Evolutionary conservation across 2,888 invertebrate genomes (phyloP).

Genomic region (Allophyes oxyacanthae): DNA sequence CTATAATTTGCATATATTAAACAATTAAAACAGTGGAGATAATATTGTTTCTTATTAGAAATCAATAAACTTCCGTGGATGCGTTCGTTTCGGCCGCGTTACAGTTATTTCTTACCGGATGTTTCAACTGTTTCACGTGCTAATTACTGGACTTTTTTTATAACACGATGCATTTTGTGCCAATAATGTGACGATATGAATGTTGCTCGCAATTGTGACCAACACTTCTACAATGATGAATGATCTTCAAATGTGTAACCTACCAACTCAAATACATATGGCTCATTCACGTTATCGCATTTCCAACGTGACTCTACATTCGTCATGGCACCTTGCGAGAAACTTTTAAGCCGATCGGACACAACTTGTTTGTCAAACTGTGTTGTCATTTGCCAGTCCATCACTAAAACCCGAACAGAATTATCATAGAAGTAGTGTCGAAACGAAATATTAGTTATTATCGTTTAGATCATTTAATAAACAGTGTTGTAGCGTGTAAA

Average conservation of each 20-base stretch:
- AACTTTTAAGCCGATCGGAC: too few species aligned
- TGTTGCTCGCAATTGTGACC: slow-evolving; percentile 9
- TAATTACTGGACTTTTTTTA: slow-evolving; percentile 58
- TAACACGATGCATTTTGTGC: slow-evolving; percentile 40
- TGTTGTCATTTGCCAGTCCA: too few species aligned
- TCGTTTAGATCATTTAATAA: slow-evolving; percentile 35
- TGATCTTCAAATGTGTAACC: slow-evolving; percentile 2
- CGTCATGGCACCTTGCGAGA: too few species aligned
- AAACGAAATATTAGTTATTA: slow-evolving; percentile 31
- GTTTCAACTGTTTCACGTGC: slow-evolving; percentile 62
- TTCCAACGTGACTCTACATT: neutral
- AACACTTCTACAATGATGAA: neutral
- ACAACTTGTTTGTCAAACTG: too few species aligned
- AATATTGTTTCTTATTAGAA: slow-evolving; percentile 32
- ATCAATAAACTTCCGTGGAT: slow-evolving; percentile 41
- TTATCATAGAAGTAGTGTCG: slow-evolving; percentile 37
- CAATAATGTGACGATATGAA: slow-evolving; percentile 24
- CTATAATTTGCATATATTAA: slow-evolving; percentile 21
- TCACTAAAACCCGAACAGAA: too few species aligned
- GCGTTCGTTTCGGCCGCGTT: slow-evolving; percentile 34
- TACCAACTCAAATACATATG: neutral
- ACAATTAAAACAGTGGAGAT: slow-evolving; percentile 10
- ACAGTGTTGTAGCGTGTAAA: slow-evolving; percentile 27
- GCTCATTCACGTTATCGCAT: neutral
- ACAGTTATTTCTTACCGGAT: slow-evolving; percentile 60